Evolutionary conservation across 1,140 invertebrate genomes (phyloP).

Genomic region (Limonius californicus): DNA sequence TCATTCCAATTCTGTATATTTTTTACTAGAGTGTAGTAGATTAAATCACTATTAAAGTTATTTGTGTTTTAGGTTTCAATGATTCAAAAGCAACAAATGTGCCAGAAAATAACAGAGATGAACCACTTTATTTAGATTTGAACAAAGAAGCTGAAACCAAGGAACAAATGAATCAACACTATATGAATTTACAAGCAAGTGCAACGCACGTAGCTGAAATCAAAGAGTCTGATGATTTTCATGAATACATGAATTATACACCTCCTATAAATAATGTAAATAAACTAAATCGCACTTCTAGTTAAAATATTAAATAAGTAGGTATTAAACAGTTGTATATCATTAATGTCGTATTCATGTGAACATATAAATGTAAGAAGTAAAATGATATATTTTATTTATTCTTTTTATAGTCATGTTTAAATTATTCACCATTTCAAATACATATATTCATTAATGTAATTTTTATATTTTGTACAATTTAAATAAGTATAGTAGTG

Average conservation of each 20-base stretch:
- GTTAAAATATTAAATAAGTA: not conserved
- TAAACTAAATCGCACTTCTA: not conserved
- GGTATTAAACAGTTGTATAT: not conserved
- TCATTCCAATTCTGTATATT: no score
- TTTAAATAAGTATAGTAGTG: not conserved
- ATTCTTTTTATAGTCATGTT: not conserved
- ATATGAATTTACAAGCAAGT: not conserved
- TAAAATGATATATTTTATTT: not conserved
- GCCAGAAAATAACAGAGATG: no score
- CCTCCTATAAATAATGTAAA: not conserved
- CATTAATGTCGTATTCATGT: not conserved
- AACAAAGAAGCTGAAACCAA: not conserved
- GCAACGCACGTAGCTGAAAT: no score
- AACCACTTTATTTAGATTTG: not conserved
- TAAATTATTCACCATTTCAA: not conserved
- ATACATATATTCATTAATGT: not conserved
- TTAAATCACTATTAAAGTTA: no score
- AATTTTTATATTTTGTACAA: conserved; percentile 12
- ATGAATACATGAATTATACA: conserved; percentile 11
- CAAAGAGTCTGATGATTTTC: not conserved
- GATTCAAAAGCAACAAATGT: no score
- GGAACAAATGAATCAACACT: not conserved
- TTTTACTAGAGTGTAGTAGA: no score
- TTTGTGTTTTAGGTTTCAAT: no score
- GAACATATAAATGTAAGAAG: not conserved